Percentiles rank a stretch among this genome's conserved stretches.
phyloP scores from a whole-genome alignment of 2,797 vertebrate genomes.

The Eospalax fontanierii region DNA sequence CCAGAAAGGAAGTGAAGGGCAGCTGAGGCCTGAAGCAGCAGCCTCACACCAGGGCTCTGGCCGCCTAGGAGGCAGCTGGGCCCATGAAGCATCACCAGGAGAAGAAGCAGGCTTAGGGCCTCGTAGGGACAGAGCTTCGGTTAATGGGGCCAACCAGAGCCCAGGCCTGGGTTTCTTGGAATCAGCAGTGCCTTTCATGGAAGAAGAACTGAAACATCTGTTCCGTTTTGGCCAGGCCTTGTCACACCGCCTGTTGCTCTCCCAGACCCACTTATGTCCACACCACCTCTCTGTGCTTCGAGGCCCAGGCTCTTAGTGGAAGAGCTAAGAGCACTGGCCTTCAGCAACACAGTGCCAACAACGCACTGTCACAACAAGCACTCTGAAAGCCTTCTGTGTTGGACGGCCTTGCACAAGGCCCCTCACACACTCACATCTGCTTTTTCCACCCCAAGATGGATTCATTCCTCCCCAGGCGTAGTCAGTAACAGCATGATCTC shows the following conservation, averaged over 20 bases:
- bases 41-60: not conserved
- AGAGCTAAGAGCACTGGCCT: not conserved
- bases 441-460: too few relatives aligned
- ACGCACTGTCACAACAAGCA: not conserved
- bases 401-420: not conserved
- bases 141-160: not conserved
- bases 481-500: not conserved
- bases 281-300: not conserved
- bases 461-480: not conserved
- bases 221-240: not conserved
- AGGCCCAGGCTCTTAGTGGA: not conserved
- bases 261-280: not conserved
- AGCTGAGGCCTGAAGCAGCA: not conserved
- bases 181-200: not conserved
- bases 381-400: too few relatives aligned
- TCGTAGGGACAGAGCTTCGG: not conserved
- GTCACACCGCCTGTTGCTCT: not conserved
- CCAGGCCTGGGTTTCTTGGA: not conserved
- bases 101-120: not conserved
- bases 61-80: not conserved
- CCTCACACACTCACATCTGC: not conserved
- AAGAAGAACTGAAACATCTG: not conserved
- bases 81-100: too few relatives aligned
- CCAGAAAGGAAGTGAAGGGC: not conserved
- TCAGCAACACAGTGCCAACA: rapidly evolving